Conservation (phyloP, 2,888 invertebrate species). For the Lasius fuliginosus region DNA sequence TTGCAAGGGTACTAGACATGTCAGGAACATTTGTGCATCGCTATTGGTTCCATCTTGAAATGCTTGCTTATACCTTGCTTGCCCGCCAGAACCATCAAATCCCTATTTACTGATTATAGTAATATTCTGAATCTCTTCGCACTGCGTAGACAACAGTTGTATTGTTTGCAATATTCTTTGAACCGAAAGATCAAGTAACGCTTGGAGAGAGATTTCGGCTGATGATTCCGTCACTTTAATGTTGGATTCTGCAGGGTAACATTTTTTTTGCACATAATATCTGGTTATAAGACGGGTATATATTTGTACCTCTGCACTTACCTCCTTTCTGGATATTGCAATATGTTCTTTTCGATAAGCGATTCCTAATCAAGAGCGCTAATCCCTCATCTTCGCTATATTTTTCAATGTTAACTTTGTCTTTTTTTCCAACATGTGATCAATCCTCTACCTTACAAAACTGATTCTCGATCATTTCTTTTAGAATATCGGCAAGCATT, state of each 20-base stretch:
- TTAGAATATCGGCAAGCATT: background rate
- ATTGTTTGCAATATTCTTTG: constrained; percentile 19
- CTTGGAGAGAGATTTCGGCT: constrained; percentile 10
- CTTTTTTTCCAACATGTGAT: background rate
- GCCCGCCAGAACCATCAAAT: constrained; percentile 23
- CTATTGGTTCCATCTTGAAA: constrained; percentile 13
- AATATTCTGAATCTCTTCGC: background rate
- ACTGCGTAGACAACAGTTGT: background rate
- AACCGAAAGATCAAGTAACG: constrained; percentile 5
- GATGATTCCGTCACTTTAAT: constrained; percentile 9
- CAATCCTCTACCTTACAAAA: background rate
- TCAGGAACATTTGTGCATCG: background rate
- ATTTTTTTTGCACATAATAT: constrained; percentile 23
- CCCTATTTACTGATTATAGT: constrained; percentile 10
- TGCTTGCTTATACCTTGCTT: constrained; percentile 16
- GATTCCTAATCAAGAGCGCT: constrained; percentile 1
- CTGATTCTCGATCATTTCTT: background rate
- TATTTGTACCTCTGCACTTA: background rate
- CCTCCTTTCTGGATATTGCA: background rate
- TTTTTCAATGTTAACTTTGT: background rate
- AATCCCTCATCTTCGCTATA: constrained; percentile 2
- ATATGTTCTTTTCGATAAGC: constrained; percentile 7
- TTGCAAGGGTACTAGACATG: constrained; percentile 7
- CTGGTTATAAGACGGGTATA: background rate
- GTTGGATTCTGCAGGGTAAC: background rate